Conservation (phyloP, 2,888 invertebrate genomes). For the Drosophila pseudotalamancana region DNA sequence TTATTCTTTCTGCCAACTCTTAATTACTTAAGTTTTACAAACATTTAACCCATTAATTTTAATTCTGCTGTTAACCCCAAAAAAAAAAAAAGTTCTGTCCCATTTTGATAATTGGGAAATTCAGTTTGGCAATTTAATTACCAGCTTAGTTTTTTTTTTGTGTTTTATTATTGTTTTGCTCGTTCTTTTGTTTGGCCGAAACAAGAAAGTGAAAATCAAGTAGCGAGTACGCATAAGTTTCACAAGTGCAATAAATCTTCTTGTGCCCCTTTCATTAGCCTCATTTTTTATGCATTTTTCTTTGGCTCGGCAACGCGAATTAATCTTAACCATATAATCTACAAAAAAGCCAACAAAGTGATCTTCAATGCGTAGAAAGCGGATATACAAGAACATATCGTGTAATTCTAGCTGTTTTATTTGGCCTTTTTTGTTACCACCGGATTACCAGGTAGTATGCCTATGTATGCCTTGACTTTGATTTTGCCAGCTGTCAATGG, state of each 20-base stretch:
- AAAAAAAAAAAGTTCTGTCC: slow-evolving; percentile 22
- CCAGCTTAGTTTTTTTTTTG: slow-evolving; percentile 33
- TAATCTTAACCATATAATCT: slow-evolving; percentile 55
- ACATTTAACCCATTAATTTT: slow-evolving; percentile 7
- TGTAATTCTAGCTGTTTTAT: slow-evolving; percentile 51
- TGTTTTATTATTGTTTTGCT: slow-evolving; percentile 19
- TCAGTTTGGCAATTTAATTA: slow-evolving; percentile 45
- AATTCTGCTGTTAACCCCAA: slow-evolving; percentile 29
- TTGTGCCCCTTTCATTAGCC: slow-evolving; percentile 70
- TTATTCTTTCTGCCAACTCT: background rate
- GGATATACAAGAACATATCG: slow-evolving; percentile 24
- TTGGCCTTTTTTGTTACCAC: slow-evolving; percentile 9
- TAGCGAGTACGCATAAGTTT: slow-evolving; percentile 51
- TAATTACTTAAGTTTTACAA: slow-evolving; percentile 14
- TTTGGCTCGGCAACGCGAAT: slow-evolving; percentile 20
- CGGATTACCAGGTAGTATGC: slow-evolving; percentile 32
- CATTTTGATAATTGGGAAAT: slow-evolving; percentile 37
- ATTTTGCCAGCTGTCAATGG: slow-evolving; percentile 42
- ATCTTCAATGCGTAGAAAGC: slow-evolving; percentile 62
- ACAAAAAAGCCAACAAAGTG: slow-evolving; percentile 22
- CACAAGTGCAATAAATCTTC: slow-evolving; percentile 74
- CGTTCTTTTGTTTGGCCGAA: slow-evolving; percentile 11
- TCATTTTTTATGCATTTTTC: slow-evolving; percentile 57
- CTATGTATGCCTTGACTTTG: slow-evolving; percentile 4
- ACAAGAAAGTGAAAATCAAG: slow-evolving; percentile 67